Base-by-base conservation (phyloP, 2,888 invertebrate genomes). In the Synergus umbraculus region DNA sequence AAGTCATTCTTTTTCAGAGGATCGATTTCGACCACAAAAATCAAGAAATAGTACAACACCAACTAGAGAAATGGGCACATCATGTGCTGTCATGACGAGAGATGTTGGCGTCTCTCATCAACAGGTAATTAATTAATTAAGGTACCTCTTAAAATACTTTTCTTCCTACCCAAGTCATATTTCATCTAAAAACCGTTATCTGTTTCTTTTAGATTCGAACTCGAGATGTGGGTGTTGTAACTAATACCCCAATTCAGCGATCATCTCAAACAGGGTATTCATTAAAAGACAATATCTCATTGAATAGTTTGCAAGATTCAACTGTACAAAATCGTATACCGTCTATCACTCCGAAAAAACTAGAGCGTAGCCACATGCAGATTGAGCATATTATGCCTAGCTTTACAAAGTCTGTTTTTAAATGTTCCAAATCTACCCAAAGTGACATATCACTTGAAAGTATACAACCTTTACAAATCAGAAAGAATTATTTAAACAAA, bases 41-140 rank as follows among this genome's bases (percentile, higher is more conserved):
- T 67, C 81, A 58, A 78, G 76, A 73, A 78, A 76, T 54, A 76
- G 77, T n/a, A 81, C 80, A 37, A 76, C 76, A 29, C n/a, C 22
- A 4, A 84, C 83, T 4, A 83, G 83, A 76, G 85, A 85, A 66
- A 85, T 83, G 4, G 82, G 83, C 7, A 86, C 85, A 15, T 84
- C 84, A n/a, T 95, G 94, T 85, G 92, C 93, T 5, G 94, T 94
- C 44, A 91, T 95, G 81, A 94, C 94, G 1, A 92, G 96, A 81
- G 95, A 95, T 88, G 93, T 96, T 73, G 95, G 95, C 4, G 94
- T 94, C 65, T 93, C 93, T n/a, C 92, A 93, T 83, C 92, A 91
- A 66, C 90, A 91, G 84, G 91, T 90, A 84, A 79, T 76, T n/a
- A n/a, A n/a, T 67, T 41, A 15, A 12, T 66, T 63, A 54, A 15